Conservation (phyloP, 2,888 invertebrate species). For the Psylliodes chrysocephalus region DNA sequence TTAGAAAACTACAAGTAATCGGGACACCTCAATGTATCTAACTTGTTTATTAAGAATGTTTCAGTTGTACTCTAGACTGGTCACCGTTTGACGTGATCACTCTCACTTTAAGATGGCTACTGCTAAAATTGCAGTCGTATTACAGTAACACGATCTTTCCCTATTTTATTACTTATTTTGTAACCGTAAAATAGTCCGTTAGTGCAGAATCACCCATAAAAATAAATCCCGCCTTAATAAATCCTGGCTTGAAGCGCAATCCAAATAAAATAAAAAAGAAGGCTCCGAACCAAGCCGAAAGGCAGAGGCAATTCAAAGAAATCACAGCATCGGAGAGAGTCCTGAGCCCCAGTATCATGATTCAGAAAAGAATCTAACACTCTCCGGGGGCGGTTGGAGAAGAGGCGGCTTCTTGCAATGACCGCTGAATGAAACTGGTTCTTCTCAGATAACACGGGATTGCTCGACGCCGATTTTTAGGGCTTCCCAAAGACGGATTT, state of each 20-base stretch:
- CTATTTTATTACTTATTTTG: neutral
- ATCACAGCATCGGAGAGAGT: neutral
- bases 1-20: too few species aligned
- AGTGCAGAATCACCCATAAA: neutral
- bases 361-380: constrained; percentile 16
- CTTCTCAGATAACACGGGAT: constrained; percentile 20
- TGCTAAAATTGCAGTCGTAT: too few species aligned
- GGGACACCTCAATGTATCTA: too few species aligned
- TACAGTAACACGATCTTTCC: neutral
- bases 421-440: constrained; percentile 14
- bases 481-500: constrained; percentile 36
- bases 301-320: constrained; percentile 8
- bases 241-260: neutral
- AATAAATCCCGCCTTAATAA: neutral
- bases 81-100: too few species aligned
- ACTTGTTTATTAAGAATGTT: too few species aligned
- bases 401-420: constrained; percentile 16
- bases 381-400: constrained; percentile 10
- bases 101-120: too few species aligned
- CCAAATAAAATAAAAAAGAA: neutral
- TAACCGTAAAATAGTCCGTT: neutral
- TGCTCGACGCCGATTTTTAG: constrained; percentile 32
- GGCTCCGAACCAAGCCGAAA: neutral
- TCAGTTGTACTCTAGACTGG: too few species aligned
- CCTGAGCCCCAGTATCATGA: constrained; percentile 3